Base-by-base conservation (phyloP, 2,113 vertebrate genomes). In the Cygnus buccinator region DNA sequence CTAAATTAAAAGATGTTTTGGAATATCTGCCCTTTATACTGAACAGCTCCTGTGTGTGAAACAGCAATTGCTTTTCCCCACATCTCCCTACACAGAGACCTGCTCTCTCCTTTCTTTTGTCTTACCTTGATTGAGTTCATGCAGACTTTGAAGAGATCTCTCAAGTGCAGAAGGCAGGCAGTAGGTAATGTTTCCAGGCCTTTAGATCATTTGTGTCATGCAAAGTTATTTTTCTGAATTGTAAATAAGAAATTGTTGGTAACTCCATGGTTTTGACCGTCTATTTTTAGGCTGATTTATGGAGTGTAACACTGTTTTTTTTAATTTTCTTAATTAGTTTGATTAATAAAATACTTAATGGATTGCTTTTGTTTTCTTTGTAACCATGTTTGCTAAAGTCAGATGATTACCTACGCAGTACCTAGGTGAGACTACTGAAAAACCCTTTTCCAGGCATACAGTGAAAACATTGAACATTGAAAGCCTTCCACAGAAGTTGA, bases 261-360 rank as follows among this genome's bases (percentile, higher is more conserved):
- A 10, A 73, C 31, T 68, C 37, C 31, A 22, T 89, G 91, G 22
- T 72, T 79, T 58, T 81, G 29, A 31, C 31, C 67, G 11, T 72
- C 52, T 90, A 16, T 26, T 81, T 67, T 75, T 81, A 81, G 43
- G 65, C 10, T 3, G 66, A 19, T 83, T 71, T 59, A 17, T 66
- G 22, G 52, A 37, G 5, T 71, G 18, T 55, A 74, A 39, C 13
- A 55, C 10, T 94, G 43, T 50, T 50, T 39, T 25, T n/a, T 67
- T 71, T 15, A 14, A 55, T 72, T 84, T 78, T 70, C 23, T 46
- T 57, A 25, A 73, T 59, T 52, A 68, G 13, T 68, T 91, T 76
- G 25, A 41, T 90, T 50, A 95, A 97, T 97, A 94, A 94, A 96
- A 65, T 57, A 46, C 43, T 89, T 43, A 3, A 74, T 62, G 50